Percentiles rank a stretch among this genome's conserved stretches.
Evolutionary conservation across 1,140 invertebrate genomes (phyloP).

Genomic region (Temnothorax curvispinosus): DNA sequence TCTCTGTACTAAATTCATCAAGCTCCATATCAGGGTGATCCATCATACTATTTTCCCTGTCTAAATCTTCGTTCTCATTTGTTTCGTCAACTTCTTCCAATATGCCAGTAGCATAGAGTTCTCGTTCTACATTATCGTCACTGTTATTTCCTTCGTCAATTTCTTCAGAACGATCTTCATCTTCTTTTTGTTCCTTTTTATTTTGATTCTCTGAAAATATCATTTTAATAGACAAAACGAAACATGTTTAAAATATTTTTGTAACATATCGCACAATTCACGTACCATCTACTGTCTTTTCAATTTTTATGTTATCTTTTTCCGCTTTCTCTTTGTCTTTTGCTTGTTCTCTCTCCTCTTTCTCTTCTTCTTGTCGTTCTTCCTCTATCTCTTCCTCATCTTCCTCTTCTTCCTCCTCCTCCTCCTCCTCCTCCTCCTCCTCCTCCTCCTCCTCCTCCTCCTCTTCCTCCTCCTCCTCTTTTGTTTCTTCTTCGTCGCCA

Average conservation of each 20-base stretch:
- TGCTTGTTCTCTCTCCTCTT: too few species aligned
- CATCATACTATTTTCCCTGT: slow-evolving; percentile 73
- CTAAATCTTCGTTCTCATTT: slow-evolving; percentile 78
- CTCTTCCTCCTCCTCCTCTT: slow-evolving; percentile 49
- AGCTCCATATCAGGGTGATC: slow-evolving; percentile 73
- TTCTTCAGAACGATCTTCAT: slow-evolving; percentile 72
- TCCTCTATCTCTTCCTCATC: slow-evolving; percentile 13
- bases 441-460: neutral
- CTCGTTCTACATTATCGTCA: slow-evolving; percentile 77
- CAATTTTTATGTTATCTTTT: slow-evolving; percentile 71
- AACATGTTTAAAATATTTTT: neutral
- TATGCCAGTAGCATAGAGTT: slow-evolving; percentile 75
- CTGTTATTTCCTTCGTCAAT: slow-evolving; percentile 71
- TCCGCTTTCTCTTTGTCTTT: slow-evolving; percentile 26
- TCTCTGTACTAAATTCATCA: slow-evolving; percentile 68
- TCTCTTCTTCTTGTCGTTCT: too few species aligned
- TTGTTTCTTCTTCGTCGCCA: slow-evolving; percentile 72
- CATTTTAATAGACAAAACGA: slow-evolving; percentile 6
- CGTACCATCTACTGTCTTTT: slow-evolving; percentile 74
- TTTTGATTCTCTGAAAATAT: slow-evolving; percentile 28
- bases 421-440: slow-evolving; percentile 59
- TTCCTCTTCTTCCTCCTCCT: slow-evolving; percentile 60
- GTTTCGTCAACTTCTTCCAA: slow-evolving; percentile 82
- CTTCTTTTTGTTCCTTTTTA: slow-evolving; percentile 78
- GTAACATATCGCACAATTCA: slow-evolving; percentile 9